Evolutionary conservation across 1,140 invertebrate genomes (phyloP).

Genomic region (Antheraea mylitta): DNA sequence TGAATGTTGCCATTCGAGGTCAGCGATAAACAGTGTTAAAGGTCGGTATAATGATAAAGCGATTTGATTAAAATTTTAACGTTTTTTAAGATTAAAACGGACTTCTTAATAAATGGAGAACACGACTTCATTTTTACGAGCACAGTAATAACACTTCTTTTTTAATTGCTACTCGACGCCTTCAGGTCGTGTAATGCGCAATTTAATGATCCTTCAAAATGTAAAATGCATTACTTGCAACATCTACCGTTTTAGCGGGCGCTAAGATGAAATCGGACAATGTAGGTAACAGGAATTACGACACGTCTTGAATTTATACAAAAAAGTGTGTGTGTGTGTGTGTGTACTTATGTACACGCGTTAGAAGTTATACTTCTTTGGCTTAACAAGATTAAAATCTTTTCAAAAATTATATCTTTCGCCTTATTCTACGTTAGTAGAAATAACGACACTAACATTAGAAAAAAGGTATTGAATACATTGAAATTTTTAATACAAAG

Average conservation of each 20-base stretch:
- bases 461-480: too few relatives aligned
- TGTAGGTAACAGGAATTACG: background rate
- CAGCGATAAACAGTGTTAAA: conserved; percentile 26
- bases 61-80: conserved; percentile 60
- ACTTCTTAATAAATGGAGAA: conserved; percentile 73
- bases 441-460: too few relatives aligned
- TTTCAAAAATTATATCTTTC: too few relatives aligned
- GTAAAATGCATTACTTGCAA: conserved; percentile 71
- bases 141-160: conserved; percentile 68
- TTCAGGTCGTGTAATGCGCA: conserved; percentile 64
- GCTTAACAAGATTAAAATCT: too few relatives aligned
- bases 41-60: conserved; percentile 34
- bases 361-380: too few relatives aligned
- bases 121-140: conserved; percentile 73
- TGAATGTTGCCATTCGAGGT: conserved; percentile 18
- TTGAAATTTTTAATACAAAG: too few relatives aligned
- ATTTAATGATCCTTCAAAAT: conserved; percentile 76
- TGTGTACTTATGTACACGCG: too few relatives aligned
- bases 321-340: too few relatives aligned
- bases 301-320: background rate
- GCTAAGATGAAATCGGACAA: background rate
- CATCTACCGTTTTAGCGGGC: conserved; percentile 58
- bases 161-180: conserved; percentile 71
- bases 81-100: conserved; percentile 56
- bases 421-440: too few relatives aligned